Conservation (phyloP, 1,140 invertebrate species). For the Bombus confusus region DNA sequence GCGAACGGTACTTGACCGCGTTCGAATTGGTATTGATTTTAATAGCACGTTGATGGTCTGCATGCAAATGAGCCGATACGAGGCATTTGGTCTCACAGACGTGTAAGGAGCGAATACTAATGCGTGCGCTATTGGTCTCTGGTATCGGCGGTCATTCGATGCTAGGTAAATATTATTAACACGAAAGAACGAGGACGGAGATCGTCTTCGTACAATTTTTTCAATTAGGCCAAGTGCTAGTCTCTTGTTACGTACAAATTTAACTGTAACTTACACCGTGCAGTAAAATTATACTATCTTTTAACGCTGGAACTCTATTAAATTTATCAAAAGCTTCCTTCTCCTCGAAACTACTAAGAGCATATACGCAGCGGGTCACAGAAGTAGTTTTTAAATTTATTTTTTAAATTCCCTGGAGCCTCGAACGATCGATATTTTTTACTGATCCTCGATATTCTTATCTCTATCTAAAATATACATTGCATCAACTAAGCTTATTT, state of each 20-base stretch:
- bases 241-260: too few species aligned
- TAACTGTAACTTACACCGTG: too few species aligned
- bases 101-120: conserved; percentile 27
- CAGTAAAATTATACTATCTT: background rate
- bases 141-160: background rate
- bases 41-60: conserved; percentile 28
- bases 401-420: too few species aligned
- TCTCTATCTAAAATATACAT: too few species aligned
- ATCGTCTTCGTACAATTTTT: background rate
- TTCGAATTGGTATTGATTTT: conserved; percentile 52
- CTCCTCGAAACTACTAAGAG: too few species aligned
- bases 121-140: background rate
- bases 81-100: conserved; percentile 13
- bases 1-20: conserved; percentile 37
- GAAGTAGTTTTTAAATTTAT: background rate
- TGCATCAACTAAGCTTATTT: too few species aligned
- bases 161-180: conserved; percentile 10
- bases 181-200: background rate
- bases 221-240: too few species aligned
- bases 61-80: conserved; percentile 42
- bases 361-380: too few species aligned
- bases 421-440: too few species aligned
- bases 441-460: too few species aligned
- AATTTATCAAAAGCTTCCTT: background rate
- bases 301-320: background rate